Evolutionary conservation across 2,797 vertebrate genomes (phyloP).

Genomic region (Caiman crocodilus): DNA sequence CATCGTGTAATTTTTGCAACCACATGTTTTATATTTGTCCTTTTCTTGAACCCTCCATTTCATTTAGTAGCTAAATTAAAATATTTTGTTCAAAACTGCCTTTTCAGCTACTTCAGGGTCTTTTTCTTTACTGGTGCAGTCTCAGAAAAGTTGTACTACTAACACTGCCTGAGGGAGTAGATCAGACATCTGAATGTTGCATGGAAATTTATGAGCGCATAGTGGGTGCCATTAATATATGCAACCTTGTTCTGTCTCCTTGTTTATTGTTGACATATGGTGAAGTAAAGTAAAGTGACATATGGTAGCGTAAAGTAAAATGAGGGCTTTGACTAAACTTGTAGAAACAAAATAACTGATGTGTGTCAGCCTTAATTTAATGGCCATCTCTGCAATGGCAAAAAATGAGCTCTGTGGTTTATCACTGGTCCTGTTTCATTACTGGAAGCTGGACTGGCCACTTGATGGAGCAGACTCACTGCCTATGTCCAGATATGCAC

Average conservation of each 20-base stretch:
- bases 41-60: conserved; percentile 51
- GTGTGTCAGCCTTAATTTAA: background rate
- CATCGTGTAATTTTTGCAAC: background rate
- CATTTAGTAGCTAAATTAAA: conserved; percentile 27
- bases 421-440: background rate
- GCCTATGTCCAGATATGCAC: too few species aligned
- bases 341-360: background rate
- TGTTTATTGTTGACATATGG: background rate
- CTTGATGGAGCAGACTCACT: too few species aligned
- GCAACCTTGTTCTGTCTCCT: background rate
- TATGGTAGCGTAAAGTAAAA: background rate
- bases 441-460: background rate
- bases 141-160: conserved; percentile 15
- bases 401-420: background rate
- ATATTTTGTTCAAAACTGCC: conserved; percentile 10
- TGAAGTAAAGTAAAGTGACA: background rate
- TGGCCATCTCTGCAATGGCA: fast-evolving
- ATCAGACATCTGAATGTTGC: conserved; percentile 2
- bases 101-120: background rate
- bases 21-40: conserved; percentile 43
- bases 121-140: background rate
- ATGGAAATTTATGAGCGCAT: conserved; percentile 7
- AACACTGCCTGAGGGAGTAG: background rate
- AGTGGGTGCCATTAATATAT: background rate
- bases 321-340: conserved; percentile 7